Evolutionary conservation across 2,797 vertebrate genomes (phyloP).

Genomic region (Siniperca obscura): DNA sequence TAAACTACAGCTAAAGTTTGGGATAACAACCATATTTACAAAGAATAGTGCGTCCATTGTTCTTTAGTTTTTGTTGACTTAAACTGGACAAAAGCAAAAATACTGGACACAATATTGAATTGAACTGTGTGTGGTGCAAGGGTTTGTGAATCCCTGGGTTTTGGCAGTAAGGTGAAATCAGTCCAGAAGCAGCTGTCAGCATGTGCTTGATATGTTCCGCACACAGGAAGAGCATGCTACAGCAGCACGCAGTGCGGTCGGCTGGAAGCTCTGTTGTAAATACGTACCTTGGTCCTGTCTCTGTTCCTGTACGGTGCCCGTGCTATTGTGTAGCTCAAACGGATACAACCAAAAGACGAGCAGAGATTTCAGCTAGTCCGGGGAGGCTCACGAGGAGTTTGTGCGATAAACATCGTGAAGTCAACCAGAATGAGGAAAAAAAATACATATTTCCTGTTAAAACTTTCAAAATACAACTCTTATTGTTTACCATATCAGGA

Average conservation of each 20-base stretch:
- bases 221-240: not conserved
- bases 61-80: not conserved
- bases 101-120: too few species aligned
- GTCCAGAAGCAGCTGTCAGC: not conserved
- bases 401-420: not conserved
- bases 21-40: not conserved
- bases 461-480: slow-evolving; percentile 32
- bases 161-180: not conserved
- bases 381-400: not conserved
- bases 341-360: not conserved
- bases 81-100: not conserved
- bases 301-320: not conserved
- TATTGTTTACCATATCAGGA: not conserved
- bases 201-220: not conserved
- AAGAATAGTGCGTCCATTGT: not conserved
- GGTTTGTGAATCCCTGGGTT: not conserved
- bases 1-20: not conserved
- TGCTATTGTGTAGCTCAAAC: not conserved
- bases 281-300: slow-evolving; percentile 12
- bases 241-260: not conserved
- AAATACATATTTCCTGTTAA: slow-evolving; percentile 1
- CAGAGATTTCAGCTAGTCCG: not conserved
- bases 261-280: not conserved
- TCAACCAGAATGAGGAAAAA: not conserved
- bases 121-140: too few species aligned